Evolutionary conservation across 1,140 invertebrate genomes (phyloP).

Genomic region (Diprion similis): DNA sequence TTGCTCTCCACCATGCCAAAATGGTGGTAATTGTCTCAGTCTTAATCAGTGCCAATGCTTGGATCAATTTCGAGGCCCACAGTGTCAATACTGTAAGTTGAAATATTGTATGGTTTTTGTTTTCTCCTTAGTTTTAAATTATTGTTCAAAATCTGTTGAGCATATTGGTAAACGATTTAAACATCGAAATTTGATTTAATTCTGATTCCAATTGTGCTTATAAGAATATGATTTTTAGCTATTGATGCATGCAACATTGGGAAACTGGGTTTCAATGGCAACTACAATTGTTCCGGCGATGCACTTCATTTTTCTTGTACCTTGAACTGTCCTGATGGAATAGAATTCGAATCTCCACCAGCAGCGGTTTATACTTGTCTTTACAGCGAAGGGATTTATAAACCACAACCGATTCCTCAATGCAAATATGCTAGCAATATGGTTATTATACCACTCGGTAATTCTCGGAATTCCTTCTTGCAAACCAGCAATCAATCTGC

Average conservation of each 20-base stretch:
- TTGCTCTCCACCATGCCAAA: constrained; percentile 76
- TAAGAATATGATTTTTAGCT: constrained; percentile 55
- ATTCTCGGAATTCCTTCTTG: constrained; percentile 32
- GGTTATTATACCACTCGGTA: constrained; percentile 47
- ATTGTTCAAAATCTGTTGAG: constrained; percentile 11
- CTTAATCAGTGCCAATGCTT: constrained; percentile 80
- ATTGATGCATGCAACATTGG: constrained; percentile 65
- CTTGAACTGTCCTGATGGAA: constrained; percentile 71
- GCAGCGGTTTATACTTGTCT: constrained; percentile 72
- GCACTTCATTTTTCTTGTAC: constrained; percentile 67
- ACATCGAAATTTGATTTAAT: neutral
- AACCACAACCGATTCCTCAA: constrained; percentile 74
- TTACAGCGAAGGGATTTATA: constrained; percentile 72
- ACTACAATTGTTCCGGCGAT: constrained; percentile 72
- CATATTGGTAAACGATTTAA: constrained; percentile 13
- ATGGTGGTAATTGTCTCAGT: constrained; percentile 79
- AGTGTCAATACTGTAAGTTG: constrained; percentile 79
- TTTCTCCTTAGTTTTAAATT: neutral
- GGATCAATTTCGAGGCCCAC: constrained; percentile 71
- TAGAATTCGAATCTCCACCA: constrained; percentile 67
- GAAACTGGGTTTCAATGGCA: constrained; percentile 77
- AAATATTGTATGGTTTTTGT: neutral
- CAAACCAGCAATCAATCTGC: constrained; percentile 34
- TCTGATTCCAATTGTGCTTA: neutral
- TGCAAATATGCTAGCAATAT: constrained; percentile 69